A percentile compares a stretch with the other conserved stretches of the same genome.
These are phyloP conservation scores for Drepana falcataria DNA, from an alignment of 2,888 invertebrate genomes.

Conservation along the genomic window DNA sequence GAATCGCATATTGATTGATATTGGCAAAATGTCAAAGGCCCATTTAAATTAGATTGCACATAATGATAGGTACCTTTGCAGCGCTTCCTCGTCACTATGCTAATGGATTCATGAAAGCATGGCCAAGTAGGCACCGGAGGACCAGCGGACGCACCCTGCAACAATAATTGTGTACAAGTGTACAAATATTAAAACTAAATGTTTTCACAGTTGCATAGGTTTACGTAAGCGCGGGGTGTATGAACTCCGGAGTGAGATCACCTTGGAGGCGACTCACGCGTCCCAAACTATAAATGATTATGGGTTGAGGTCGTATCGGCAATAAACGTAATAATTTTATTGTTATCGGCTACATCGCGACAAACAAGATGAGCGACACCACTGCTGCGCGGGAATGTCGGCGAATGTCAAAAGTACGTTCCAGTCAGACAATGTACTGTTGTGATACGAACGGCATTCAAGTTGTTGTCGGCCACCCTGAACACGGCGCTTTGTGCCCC, in stretches of 20 bases:
- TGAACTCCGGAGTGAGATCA: slow-evolving; percentile 58
- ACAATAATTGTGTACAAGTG: slow-evolving; percentile 5
- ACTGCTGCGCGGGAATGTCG: slow-evolving; percentile 38
- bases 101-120: not conserved
- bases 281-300: slow-evolving; percentile 12
- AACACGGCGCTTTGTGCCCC: no score
- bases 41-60: slow-evolving; percentile 1
- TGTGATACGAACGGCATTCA: no score
- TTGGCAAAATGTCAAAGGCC: not conserved
- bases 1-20: slow-evolving; percentile 9
- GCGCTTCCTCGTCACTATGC: not conserved
- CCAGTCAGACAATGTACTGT: no score
- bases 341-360: slow-evolving; percentile 57
- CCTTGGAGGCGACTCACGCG: slow-evolving; percentile 69
- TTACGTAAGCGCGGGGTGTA: slow-evolving; percentile 67
- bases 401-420: slow-evolving; percentile 12
- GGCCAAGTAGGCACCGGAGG: no score
- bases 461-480: no score
- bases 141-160: slow-evolving; percentile 14
- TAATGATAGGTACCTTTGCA: not conserved
- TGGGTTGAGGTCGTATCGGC: slow-evolving; percentile 65
- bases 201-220: slow-evolving; percentile 60
- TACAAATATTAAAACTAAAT: slow-evolving; percentile 41
- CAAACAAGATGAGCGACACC: slow-evolving; percentile 51
- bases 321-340: slow-evolving; percentile 36